Evolutionary conservation across 2,113 vertebrate genomes (phyloP).

Genomic region (Ameiurus melas): DNA sequence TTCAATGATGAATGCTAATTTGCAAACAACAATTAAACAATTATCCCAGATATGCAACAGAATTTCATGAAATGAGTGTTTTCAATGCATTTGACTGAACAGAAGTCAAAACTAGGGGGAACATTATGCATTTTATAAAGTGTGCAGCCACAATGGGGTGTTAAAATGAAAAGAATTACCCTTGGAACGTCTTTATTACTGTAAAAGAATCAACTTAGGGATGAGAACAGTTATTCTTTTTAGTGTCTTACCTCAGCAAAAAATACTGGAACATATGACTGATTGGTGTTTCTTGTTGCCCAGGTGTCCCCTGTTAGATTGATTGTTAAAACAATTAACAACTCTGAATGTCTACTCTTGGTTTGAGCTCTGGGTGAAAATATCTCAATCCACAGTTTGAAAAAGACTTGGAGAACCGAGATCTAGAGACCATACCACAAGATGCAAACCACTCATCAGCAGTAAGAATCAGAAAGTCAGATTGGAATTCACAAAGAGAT

Average conservation of each 20-base stretch:
- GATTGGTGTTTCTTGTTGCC: too few species aligned
- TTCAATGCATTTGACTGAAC: neutral
- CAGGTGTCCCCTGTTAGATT: too few species aligned
- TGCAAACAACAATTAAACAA: neutral
- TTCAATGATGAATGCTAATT: neutral
- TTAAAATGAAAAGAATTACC: neutral
- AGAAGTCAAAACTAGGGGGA: neutral
- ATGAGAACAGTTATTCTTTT: neutral
- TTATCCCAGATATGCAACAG: neutral
- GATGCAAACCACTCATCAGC: too few species aligned
- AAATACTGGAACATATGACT: too few species aligned
- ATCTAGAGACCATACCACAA: too few species aligned
- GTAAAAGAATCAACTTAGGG: neutral
- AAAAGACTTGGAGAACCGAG: too few species aligned
- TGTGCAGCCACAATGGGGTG: neutral
- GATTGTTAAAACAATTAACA: too few species aligned
- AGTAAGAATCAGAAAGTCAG: too few species aligned
- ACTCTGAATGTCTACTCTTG: too few species aligned
- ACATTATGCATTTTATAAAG: neutral
- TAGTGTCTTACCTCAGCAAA: neutral
- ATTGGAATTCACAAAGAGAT: too few species aligned
- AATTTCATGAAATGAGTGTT: neutral
- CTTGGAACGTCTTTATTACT: neutral
- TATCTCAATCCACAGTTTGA: too few species aligned
- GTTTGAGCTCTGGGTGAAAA: too few species aligned